Evolutionary conservation across 2,888 invertebrate species (phyloP).

Genomic region (Lycaena phlaeas): DNA sequence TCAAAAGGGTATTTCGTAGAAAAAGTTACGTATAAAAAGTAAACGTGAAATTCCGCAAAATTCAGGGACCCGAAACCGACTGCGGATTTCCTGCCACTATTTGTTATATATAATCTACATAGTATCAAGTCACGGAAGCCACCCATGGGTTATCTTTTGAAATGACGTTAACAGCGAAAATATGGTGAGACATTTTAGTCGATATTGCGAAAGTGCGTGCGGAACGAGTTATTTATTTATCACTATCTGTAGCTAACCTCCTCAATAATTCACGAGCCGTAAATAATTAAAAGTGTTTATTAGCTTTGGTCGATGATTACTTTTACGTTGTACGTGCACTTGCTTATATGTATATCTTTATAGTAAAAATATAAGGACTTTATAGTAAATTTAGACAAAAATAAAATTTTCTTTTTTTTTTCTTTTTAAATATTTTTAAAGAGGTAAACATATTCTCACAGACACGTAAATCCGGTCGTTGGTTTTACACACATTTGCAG

Average conservation of each 20-base stretch:
- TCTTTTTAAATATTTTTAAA: too few relatives aligned
- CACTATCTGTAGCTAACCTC: not conserved
- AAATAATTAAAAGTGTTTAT: slow-evolving; percentile 3
- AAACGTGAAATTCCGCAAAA: not conserved
- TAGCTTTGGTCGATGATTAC: not conserved
- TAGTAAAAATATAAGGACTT: too few relatives aligned
- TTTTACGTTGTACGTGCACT: too few relatives aligned
- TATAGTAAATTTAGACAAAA: too few relatives aligned
- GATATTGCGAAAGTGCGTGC: slow-evolving; percentile 6
- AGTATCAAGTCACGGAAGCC: not conserved
- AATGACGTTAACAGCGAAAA: slow-evolving; percentile 3
- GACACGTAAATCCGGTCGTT: too few relatives aligned
- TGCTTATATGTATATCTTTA: too few relatives aligned
- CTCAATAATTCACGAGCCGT: slow-evolving; percentile 1
- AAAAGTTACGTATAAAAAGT: not conserved
- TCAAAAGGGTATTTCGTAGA: not conserved
- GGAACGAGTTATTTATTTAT: slow-evolving; percentile 2
- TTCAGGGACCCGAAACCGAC: not conserved
- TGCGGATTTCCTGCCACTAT: not conserved
- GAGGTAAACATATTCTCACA: too few relatives aligned
- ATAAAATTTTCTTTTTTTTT: too few relatives aligned
- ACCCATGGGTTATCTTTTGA: not conserved
- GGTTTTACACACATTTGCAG: too few relatives aligned
- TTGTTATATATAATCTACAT: not conserved
- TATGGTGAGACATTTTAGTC: slow-evolving; percentile 1